A percentile compares a stretch with the other conserved stretches of the same genome.
Conservation (phyloP, 2,113 vertebrate species). For the Labeo rohita region DNA sequence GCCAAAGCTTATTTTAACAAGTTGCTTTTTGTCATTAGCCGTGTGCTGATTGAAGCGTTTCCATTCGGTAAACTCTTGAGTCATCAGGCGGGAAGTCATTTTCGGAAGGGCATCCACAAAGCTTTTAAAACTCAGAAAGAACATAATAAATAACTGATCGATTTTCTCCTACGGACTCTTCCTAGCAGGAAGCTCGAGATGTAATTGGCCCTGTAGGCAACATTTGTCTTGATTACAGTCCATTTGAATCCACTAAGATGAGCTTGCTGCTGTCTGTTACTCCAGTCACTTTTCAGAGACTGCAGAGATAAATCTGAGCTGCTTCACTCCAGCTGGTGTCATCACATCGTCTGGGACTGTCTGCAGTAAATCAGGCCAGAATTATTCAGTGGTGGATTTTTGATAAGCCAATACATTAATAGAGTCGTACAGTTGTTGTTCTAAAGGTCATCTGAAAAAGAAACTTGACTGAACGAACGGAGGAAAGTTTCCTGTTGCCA, state of each 20-base stretch:
- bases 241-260: conserved; percentile 66
- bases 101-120: conserved; percentile 13
- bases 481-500: neutral
- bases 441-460: neutral
- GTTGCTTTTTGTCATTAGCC: conserved; percentile 30
- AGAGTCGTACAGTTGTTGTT: neutral
- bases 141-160: conserved; percentile 70
- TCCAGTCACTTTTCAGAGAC: conserved; percentile 50
- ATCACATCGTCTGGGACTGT: neutral
- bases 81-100: conserved; percentile 38
- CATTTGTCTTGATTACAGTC: conserved; percentile 73
- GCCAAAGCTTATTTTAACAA: conserved; percentile 17
- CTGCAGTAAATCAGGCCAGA: neutral
- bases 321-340: conserved; percentile 9
- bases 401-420: conserved; percentile 37
- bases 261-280: conserved; percentile 62
- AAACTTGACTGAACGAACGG: no score
- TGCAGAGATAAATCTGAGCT: neutral
- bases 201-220: conserved; percentile 64
- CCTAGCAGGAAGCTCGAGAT: conserved; percentile 45
- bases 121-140: conserved; percentile 38
- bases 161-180: conserved; percentile 56
- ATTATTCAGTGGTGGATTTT: conserved; percentile 16
- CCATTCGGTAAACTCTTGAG: conserved; percentile 29
- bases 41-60: conserved; percentile 16